Evolutionary conservation across 2,113 vertebrate species (phyloP).

Genomic region (Pluvialis apricaria): DNA sequence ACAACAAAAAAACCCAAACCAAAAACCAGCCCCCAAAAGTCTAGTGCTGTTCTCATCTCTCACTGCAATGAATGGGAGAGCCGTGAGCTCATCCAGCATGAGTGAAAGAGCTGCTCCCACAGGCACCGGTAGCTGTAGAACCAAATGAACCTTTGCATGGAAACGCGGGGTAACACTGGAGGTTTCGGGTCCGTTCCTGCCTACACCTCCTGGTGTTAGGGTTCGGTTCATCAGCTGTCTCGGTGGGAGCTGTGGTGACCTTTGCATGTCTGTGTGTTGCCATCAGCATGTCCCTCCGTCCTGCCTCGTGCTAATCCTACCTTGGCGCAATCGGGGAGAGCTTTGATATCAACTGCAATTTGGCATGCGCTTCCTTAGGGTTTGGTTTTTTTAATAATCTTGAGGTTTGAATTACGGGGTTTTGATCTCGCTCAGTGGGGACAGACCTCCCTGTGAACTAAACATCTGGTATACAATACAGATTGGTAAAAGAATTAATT

Average conservation of each 20-base stretch:
- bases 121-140: not conserved
- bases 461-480: not conserved
- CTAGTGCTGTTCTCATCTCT: not conserved
- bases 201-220: rapidly evolving
- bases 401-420: rapidly evolving
- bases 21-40: not conserved
- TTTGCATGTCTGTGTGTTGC: rapidly evolving
- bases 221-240: not conserved
- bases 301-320: not conserved
- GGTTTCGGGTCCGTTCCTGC: rapidly evolving
- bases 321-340: not conserved
- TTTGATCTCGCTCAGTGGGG: not conserved
- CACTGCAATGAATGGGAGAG: not conserved
- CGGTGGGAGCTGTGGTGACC: not conserved
- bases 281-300: not conserved
- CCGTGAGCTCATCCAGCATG: rapidly evolving
- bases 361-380: not conserved
- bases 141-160: rapidly evolving
- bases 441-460: not conserved
- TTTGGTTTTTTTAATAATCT: not conserved
- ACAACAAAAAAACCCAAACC: not conserved
- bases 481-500: not conserved
- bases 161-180: rapidly evolving
- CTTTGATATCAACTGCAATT: rapidly evolving
- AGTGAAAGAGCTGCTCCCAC: not conserved